Evolutionary conservation across 2,797 vertebrate genomes (phyloP), one percentile per base, ranked within the genome.

Genomic region (Artibeus lituratus): DNA sequence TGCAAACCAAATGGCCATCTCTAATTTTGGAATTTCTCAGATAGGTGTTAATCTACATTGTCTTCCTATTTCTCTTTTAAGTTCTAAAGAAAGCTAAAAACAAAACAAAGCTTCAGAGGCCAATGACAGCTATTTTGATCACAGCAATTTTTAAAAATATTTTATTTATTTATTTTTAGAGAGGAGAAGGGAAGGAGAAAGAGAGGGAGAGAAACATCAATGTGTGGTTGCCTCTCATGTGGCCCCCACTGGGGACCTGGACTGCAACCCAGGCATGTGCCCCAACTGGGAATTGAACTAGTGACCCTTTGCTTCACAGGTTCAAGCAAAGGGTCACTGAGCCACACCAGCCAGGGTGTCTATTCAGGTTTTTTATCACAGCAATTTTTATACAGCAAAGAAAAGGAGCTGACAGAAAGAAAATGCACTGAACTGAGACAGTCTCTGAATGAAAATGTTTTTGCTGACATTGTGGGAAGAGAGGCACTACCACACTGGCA

Each of bases 41-140:
- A 93, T 77, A 97, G 95, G 97, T 97, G 91, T 84, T 96, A 93
- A 95, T 93, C 76, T 73, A 98, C 96, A 93, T 39, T 86, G 76
- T 90, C 70, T 95, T 92, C 53, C 37, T 21, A 70, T 37, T 91
- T 97, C 47, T 91, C 84, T 94, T 83, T 90, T 72, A 55, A 90
- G 89, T 94, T 87, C 87, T 84, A 96, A 95, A 95, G 69, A 84
- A 92, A 82, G 87, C 70, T 91, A 90, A 94, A 95, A 97, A 73
- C 84, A 83, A 94, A 96, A 95, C 69, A 84, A 92, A 85, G 39
- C 47, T 94, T 95, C 55, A 76, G 77, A 95, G 69, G 77, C 74
- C 91, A 96, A 95, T 55, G 72, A 87, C 72, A 94, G 69, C 80
- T 94, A 90, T 94, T 95, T 90, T 87, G 70, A 87, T 94, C 82